These are phyloP conservation scores for Drosophila subpulchrella DNA, from an alignment of 1,140 invertebrate species.

Conservation along the genomic window DNA sequence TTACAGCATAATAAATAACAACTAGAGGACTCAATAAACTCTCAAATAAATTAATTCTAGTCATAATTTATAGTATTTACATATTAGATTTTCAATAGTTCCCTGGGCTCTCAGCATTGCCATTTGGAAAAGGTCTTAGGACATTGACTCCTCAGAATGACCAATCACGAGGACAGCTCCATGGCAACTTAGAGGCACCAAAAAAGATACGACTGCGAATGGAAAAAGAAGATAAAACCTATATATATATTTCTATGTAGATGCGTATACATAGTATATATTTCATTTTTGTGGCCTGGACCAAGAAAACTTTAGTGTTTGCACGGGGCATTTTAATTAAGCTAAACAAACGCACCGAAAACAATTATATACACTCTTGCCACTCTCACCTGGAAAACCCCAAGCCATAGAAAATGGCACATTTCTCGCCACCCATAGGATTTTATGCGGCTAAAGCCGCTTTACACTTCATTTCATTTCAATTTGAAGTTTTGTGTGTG, in stretches of 20 bases:
- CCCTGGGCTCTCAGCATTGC: neutral
- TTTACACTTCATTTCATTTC: conserved; percentile 76
- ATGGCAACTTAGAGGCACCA: conserved; percentile 3
- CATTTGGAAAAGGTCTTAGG: neutral
- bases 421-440: neutral
- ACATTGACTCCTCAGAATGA: neutral
- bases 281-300: conserved; percentile 34
- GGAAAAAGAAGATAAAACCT: conserved; percentile 2
- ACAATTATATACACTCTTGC: conserved; percentile 36
- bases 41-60: neutral
- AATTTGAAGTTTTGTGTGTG: conserved; percentile 54
- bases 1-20: neutral
- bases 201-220: neutral
- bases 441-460: conserved; percentile 32
- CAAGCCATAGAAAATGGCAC: neutral
- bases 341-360: conserved; percentile 61
- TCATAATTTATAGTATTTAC: neutral
- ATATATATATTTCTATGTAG: conserved; percentile 19
- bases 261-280: conserved; percentile 19
- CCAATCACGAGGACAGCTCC: conserved; percentile 21
- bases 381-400: neutral
- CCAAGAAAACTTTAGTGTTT: conserved; percentile 50
- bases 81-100: neutral
- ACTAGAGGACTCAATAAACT: neutral
- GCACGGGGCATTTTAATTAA: conserved; percentile 70